Evolutionary conservation across 2,888 invertebrate species (phyloP), one percentile per base, ranked within the genome.

Genomic region (Anoplius nigerrimus): DNA sequence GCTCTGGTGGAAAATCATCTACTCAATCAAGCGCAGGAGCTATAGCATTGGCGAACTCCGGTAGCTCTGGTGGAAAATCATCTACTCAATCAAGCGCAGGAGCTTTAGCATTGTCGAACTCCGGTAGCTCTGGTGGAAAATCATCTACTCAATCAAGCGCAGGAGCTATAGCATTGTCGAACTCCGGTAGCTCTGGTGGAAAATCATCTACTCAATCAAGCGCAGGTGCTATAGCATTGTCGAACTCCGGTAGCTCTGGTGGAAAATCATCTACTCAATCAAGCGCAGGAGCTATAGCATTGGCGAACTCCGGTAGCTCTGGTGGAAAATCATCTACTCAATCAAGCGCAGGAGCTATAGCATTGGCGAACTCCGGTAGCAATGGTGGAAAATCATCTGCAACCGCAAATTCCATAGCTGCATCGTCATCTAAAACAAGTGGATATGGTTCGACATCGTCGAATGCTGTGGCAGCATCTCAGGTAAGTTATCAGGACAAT

Each of bases 81-180:
- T 18, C 15, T 57, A 20, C 57, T n/a, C 43, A 21, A 57, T 43
- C 45, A 0, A 20, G 21, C 20, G 57, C 57, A 11, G 18, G 18
- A n/a, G 57, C 45, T 45, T 18, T 20, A 18, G 4, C 43, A 45
- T 5, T 15, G 20, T 6, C 53, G n/a, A 34, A 2, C 6, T 34
- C 34, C 6, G 8, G 8, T 0, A 56, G 43, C 16, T 0, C 0
- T 0, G 34, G 21, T 15, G 43, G 22, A 13, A 24, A n/a, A 22
- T 46, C 57, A 20, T 18, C 15, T 57, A 20, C 57, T n/a, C 20
- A 45, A 57, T 20, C 45, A 6, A 20, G 43, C 20, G 57, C 57
- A 20, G 18, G 18, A n/a, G 57, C 45, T 45, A 18, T 20, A 18
- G 4, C 43, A 45, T 5, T 15, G 20, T 6, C 53, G n/a, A 34